Evolutionary conservation across 2,113 vertebrate species (phyloP), one percentile per base, ranked within the genome.

Genomic region (Hypocryptadius cinnamomeus): DNA sequence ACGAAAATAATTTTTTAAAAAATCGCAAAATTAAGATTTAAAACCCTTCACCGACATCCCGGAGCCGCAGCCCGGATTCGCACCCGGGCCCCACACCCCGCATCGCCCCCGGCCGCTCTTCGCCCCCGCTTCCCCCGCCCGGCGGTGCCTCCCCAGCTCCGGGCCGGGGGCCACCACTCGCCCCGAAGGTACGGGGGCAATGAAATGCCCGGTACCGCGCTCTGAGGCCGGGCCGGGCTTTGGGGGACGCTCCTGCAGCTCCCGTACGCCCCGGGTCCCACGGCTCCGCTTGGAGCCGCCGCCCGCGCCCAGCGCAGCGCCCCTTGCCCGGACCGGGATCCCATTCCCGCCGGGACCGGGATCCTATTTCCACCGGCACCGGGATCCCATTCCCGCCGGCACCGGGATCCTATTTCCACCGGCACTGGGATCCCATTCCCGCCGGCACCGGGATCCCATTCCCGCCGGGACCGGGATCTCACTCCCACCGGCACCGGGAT

Each of bases 1-100:
- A 44, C 1, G 3, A 48, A 22, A 21, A 9, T 13, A 5, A 1
- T 11, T 20, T 15, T n/a, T 18, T 48, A 7, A 2, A 2, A 45
- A 25, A 44, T 37, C 37, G 8, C 27, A 13, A 33, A 37, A 45
- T 60, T 19, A 15, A 19, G 22, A 28, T 28, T 61, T 13, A 19
- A 61, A 39, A 9, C 15, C 10, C 15, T 14, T 22, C 47, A 19
- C 23, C 19, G 22, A 19, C 28, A 44, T 42, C 27, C 18, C 39
- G 27, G 31, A 71, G 37, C 37, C 15, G 8, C 53, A 22, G 3
- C 25, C 37, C 14, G 15, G 23, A 15, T 54, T 39, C 59, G 22
- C 30, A 24, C 50, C 19, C 8, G 10, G 20, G 21, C 8, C 20
- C 18, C 24, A 6, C 45, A 22, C 4, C 11, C 57, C 27, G 39